Conservation (phyloP, 2,113 vertebrate genomes). For the Spheniscus mendiculus region DNA sequence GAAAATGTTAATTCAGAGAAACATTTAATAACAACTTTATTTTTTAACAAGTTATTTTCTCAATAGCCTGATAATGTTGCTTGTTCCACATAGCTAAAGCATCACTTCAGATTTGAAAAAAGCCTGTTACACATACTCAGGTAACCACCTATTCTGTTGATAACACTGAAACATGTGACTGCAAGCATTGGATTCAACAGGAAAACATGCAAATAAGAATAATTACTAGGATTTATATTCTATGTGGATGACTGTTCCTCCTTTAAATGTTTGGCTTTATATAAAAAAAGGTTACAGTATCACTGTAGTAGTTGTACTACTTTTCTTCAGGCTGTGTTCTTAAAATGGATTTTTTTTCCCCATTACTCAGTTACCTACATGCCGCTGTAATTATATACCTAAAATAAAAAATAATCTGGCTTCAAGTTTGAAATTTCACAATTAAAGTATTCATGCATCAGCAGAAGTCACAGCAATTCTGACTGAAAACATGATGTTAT, state of each 20-base stretch:
- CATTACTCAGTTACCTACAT: neutral
- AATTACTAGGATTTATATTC: neutral
- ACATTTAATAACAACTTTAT: neutral
- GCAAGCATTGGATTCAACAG: neutral
- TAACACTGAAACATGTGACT: neutral
- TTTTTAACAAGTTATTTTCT: neutral
- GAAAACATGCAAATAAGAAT: neutral
- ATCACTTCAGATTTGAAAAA: neutral
- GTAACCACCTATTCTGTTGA: neutral
- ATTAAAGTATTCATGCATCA: neutral
- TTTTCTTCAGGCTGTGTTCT: neutral
- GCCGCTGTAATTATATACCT: neutral
- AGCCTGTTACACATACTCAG: neutral
- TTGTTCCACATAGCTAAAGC: neutral
- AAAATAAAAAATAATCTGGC: neutral
- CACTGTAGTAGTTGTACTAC: neutral
- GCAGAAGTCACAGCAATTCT: neutral
- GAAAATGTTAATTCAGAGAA: neutral
- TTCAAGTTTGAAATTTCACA: neutral
- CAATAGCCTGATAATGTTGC: neutral
- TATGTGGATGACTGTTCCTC: neutral
- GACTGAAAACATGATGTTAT: neutral
- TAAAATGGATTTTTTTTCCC: accelerated
- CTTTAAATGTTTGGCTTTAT: neutral
- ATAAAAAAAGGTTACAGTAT: neutral